These are phyloP conservation scores for Plemyria rubiginata DNA, from an alignment of 2,888 invertebrate genomes.

Conservation along the genomic window DNA sequence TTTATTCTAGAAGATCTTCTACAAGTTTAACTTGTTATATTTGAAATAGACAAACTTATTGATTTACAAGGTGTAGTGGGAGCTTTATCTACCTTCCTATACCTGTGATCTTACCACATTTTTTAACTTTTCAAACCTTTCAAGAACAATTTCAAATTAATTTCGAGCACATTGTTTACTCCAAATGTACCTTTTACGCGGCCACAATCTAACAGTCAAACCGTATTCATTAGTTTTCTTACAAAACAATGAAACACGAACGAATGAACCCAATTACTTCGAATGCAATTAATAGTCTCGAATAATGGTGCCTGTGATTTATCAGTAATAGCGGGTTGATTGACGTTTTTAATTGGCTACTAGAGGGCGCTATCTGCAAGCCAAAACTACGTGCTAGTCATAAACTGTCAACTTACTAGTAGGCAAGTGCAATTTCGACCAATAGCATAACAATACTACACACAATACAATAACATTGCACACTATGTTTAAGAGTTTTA, in stretches of 20 bases:
- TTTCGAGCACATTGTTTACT: constrained; percentile 39
- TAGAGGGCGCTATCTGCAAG: constrained; percentile 38
- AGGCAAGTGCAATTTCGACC: neutral
- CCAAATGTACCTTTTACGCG: constrained; percentile 42
- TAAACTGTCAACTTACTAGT: neutral
- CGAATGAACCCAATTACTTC: constrained; percentile 72
- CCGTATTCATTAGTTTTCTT: constrained; percentile 62
- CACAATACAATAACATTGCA: too few relatives aligned
- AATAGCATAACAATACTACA: too few relatives aligned
- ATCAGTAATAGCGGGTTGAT: constrained; percentile 76
- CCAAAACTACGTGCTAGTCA: neutral
- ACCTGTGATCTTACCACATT: too few relatives aligned
- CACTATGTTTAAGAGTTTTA: too few relatives aligned
- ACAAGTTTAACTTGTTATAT: too few relatives aligned
- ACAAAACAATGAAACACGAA: constrained; percentile 66
- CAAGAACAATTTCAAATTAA: too few relatives aligned
- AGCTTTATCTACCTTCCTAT: too few relatives aligned
- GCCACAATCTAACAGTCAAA: constrained; percentile 56
- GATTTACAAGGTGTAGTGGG: too few relatives aligned
- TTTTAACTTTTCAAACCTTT: too few relatives aligned
- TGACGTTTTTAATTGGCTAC: constrained; percentile 78
- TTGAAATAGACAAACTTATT: too few relatives aligned
- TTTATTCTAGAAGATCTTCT: too few relatives aligned
- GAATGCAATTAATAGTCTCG: constrained; percentile 75
- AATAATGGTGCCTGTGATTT: constrained; percentile 74